A percentile compares a stretch with the other conserved stretches of the same genome.
phyloP scores from a whole-genome alignment of 2,797 vertebrate genomes.

The Sebastes vulpes region DNA sequence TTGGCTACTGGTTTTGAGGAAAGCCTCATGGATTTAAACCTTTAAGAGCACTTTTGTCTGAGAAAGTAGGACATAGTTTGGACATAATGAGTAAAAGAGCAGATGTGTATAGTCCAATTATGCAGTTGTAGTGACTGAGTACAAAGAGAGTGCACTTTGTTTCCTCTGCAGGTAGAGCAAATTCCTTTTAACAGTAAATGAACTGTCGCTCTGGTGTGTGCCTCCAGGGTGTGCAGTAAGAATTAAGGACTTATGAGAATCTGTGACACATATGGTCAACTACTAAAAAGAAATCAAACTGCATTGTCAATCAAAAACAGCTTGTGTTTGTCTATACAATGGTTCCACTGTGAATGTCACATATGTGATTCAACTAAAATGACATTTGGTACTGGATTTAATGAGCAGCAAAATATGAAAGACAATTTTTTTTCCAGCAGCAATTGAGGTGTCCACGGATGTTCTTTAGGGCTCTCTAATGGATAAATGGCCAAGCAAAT shows the following conservation, averaged over 20 bases:
- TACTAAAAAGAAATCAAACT: not conserved
- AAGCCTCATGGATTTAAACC: not conserved
- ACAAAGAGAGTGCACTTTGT: slow-evolving; percentile 5
- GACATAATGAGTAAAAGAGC: slow-evolving; percentile 17
- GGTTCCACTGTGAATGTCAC: slow-evolving; percentile 1
- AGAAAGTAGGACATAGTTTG: slow-evolving; percentile 3
- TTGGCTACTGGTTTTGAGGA: not conserved
- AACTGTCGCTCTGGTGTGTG: not conserved
- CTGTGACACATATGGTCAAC: not conserved
- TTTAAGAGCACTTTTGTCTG: not conserved
- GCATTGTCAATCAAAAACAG: slow-evolving; percentile 19
- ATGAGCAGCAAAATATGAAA: slow-evolving; percentile 39
- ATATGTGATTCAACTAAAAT: slow-evolving; percentile 37
- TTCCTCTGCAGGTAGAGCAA: slow-evolving; percentile 20
- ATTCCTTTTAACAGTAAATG: slow-evolving; percentile 11
- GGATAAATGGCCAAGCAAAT: slow-evolving; percentile 78
- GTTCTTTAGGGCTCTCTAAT: slow-evolving; percentile 59
- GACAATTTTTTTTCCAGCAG: not conserved
- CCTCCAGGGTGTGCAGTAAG: not conserved
- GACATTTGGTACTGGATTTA: slow-evolving; percentile 29
- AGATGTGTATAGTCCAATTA: slow-evolving; percentile 37
- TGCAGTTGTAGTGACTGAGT: not conserved
- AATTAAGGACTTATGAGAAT: not conserved
- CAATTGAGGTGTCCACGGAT: slow-evolving; percentile 39
- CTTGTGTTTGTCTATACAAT: slow-evolving; percentile 10